Evolutionary conservation across 2,113 vertebrate genomes (phyloP).

Genomic region (Albula goreensis): DNA sequence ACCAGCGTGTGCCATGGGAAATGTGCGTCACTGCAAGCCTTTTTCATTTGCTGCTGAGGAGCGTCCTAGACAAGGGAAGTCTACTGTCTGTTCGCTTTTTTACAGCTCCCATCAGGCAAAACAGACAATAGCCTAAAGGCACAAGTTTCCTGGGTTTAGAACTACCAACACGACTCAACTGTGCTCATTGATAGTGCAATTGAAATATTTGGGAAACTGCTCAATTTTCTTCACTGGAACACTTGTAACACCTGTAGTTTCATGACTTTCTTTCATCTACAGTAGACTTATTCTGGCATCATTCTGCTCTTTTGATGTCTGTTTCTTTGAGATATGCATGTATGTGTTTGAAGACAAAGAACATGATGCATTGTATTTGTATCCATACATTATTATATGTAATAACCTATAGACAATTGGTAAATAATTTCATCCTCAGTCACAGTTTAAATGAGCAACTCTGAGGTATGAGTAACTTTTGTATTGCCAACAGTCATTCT

Average conservation of each 20-base stretch:
- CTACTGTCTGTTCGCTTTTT: conserved; percentile 46
- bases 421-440: no score
- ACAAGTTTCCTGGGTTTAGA: conserved; percentile 31
- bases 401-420: no score
- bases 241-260: background rate
- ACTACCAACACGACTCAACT: background rate
- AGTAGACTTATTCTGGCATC: background rate
- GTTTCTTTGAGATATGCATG: background rate
- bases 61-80: conserved; percentile 34
- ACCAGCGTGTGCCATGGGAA: conserved; percentile 12
- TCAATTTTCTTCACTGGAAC: background rate
- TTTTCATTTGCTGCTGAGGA: conserved; percentile 21
- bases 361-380: no score
- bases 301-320: background rate
- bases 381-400: no score
- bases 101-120: conserved; percentile 8
- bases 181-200: background rate
- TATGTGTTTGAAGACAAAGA: background rate
- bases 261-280: background rate
- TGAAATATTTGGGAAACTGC: background rate
- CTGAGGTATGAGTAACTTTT: no score
- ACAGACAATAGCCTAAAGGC: background rate
- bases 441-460: no score
- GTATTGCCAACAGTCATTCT: background rate
- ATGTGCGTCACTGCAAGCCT: conserved; percentile 33